Conservation (phyloP, 37 sponge, comb jelly and placozoan species). For the Beroe forskalii region DNA sequence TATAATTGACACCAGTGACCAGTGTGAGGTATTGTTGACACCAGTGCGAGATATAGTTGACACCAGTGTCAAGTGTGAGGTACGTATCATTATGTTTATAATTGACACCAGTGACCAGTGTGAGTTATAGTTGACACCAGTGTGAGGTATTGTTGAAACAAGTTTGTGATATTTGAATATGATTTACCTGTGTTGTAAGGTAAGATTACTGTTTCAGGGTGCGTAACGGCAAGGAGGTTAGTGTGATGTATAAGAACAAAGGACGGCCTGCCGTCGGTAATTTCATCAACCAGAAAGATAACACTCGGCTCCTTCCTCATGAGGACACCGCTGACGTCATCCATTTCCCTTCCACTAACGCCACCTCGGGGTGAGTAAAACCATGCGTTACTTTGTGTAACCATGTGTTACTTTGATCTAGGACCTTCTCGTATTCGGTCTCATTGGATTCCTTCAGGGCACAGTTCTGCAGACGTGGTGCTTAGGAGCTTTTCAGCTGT, state of each 20-base stretch:
- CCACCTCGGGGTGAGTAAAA: background rate
- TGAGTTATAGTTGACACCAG: too few relatives aligned
- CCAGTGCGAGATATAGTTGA: too few relatives aligned
- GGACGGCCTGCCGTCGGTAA: background rate
- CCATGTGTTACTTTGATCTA: constrained; percentile 72
- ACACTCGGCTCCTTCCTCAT: background rate
- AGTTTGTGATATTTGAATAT: background rate
- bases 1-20: too few relatives aligned
- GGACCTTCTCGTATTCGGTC: constrained; percentile 70
- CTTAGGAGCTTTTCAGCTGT: constrained; percentile 74
- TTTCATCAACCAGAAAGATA: background rate
- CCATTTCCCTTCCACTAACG: background rate
- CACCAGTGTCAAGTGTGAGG: too few relatives aligned
- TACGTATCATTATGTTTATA: too few relatives aligned
- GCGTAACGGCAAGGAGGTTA: background rate
- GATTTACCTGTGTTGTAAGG: background rate
- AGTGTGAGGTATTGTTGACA: too few relatives aligned
- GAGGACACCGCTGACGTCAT: constrained; percentile 3
- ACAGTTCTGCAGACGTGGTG: constrained; percentile 71
- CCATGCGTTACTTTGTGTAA: too few relatives aligned
- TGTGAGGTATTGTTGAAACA: too few relatives aligned
- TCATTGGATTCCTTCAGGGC: constrained; percentile 74
- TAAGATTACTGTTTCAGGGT: background rate
- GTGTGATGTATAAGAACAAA: constrained; percentile 5
- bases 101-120: too few relatives aligned